phyloP scores from a whole-genome alignment of 2,113 vertebrate species.

The Myrmecophaga tridactyla region DNA sequence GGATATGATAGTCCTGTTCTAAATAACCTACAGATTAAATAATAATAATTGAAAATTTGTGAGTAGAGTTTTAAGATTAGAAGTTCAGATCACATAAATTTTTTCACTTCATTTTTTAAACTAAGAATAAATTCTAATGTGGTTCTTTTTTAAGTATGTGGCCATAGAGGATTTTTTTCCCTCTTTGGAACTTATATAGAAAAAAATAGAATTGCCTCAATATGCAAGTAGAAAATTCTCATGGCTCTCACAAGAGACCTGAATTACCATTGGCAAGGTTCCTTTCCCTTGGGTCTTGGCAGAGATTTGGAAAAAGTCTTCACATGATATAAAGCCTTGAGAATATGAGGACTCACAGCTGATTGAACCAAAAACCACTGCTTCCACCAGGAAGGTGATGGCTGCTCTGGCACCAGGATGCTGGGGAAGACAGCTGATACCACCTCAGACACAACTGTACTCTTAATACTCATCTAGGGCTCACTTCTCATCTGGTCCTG shows the following conservation, averaged over 20 bases:
- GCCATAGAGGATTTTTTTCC: neutral
- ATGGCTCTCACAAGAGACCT: slow-evolving; percentile 44
- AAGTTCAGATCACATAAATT: neutral
- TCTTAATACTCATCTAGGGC: neutral
- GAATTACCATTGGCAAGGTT: neutral
- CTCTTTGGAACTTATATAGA: neutral
- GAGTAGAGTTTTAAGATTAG: neutral
- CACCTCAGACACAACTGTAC: neutral
- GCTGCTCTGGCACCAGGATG: neutral
- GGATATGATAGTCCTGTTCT: neutral
- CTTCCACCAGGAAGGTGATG: neutral
- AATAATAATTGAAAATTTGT: neutral
- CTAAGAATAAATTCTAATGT: neutral
- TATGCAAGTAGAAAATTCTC: neutral
- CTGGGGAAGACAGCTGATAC: neutral
- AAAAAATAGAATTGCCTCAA: neutral
- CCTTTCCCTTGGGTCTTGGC: slow-evolving; percentile 56
- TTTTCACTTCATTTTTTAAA: neutral
- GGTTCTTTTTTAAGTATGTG: neutral
- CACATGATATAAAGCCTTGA: slow-evolving; percentile 16
- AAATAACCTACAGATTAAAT: neutral
- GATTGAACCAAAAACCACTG: neutral
- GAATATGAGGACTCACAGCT: neutral
- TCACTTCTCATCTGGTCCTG: neutral
- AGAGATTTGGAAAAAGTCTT: neutral